Conservation (phyloP, 2,888 invertebrate genomes). For the Callyntrura guangdongensis region DNA sequence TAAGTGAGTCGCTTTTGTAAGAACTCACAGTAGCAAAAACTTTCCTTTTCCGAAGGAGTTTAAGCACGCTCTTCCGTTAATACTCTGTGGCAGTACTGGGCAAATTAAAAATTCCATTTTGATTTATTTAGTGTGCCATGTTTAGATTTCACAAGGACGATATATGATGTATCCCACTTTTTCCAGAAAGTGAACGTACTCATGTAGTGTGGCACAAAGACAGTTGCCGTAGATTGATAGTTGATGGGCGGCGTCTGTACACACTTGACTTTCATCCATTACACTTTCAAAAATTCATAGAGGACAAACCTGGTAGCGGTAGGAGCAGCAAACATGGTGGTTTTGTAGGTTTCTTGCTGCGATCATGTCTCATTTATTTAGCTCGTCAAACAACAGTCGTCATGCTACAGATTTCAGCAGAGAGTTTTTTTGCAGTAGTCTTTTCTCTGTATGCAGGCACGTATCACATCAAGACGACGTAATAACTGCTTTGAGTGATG, state of each 20-base stretch:
- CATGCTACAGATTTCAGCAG: constrained; percentile 27
- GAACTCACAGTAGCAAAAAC: neutral
- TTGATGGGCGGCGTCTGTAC: neutral
- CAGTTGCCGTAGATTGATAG: constrained; percentile 23
- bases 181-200: neutral
- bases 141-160: constrained; percentile 5
- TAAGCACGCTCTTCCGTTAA: constrained; percentile 6
- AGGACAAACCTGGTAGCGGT: neutral
- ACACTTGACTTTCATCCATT: constrained; percentile 36
- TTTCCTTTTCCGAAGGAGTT: constrained; percentile 10
- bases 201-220: neutral
- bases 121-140: constrained; percentile 35
- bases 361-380: neutral
- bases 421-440: neutral
- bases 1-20: constrained; percentile 31
- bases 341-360: neutral
- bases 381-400: too few relatives aligned
- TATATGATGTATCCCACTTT: neutral
- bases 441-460: neutral
- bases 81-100: constrained; percentile 31
- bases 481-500: constrained; percentile 56
- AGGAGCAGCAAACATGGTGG: constrained; percentile 17
- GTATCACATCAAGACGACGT: neutral
- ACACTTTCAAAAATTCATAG: constrained; percentile 8
- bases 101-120: constrained; percentile 58